Conservation (phyloP, 1,140 invertebrate species). For the Babylonia areolata region DNA sequence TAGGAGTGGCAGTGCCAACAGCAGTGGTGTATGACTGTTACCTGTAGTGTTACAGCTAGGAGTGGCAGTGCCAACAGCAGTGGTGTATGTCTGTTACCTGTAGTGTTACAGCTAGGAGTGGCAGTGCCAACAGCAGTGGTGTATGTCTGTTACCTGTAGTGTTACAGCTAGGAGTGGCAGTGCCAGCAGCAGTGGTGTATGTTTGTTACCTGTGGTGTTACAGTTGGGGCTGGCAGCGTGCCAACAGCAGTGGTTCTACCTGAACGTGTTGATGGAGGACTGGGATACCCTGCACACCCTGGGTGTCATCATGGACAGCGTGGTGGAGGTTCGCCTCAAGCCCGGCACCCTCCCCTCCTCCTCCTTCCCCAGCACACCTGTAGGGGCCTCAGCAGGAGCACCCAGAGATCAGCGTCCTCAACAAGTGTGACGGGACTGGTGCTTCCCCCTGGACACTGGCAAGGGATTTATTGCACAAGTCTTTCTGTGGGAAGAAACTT, state of each 20-base stretch:
- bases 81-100: too few relatives aligned
- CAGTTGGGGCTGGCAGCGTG: slow-evolving; percentile 5
- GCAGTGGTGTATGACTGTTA: too few relatives aligned
- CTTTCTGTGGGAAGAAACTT: too few relatives aligned
- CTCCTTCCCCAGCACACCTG: neutral
- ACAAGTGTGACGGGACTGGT: slow-evolving; percentile 5
- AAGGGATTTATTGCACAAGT: too few relatives aligned
- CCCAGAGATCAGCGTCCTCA: neutral
- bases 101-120: too few relatives aligned
- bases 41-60: too few relatives aligned
- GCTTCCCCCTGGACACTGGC: too few relatives aligned
- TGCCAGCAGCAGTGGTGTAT: slow-evolving; percentile 13
- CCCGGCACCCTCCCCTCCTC: neutral
- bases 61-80: too few relatives aligned
- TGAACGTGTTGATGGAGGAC: neutral
- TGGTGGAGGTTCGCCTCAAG: slow-evolving; percentile 16
- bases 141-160: too few relatives aligned
- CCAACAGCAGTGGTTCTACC: slow-evolving; percentile 29
- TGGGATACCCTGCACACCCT: neutral
- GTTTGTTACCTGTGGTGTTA: neutral
- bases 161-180: too few relatives aligned
- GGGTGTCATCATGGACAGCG: slow-evolving; percentile 15
- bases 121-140: too few relatives aligned
- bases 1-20: too few relatives aligned
- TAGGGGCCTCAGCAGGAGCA: neutral